Percentiles rank a stretch among this genome's conserved stretches.
Conservation (phyloP, 2,113 vertebrate genomes). For the Melierax canorus region DNA sequence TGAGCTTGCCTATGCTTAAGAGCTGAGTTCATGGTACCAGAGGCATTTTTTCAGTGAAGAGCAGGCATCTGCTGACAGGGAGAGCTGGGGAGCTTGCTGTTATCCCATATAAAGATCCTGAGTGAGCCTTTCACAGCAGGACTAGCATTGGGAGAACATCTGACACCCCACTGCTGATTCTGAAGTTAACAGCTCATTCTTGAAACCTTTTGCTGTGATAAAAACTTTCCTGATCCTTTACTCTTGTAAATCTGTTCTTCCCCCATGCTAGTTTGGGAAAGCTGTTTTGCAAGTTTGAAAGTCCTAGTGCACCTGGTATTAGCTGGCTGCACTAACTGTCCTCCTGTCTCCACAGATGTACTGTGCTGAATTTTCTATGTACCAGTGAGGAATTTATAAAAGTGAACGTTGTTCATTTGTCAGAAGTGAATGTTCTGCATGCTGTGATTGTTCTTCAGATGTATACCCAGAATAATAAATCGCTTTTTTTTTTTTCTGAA, state of each 20-base stretch:
- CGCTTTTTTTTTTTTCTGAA: background rate
- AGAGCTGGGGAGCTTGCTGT: background rate
- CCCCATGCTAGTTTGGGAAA: background rate
- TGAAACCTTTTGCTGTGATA: background rate
- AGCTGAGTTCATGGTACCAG: background rate
- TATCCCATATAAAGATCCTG: background rate
- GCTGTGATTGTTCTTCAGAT: background rate
- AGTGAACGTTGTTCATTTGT: background rate
- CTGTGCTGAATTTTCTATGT: background rate
- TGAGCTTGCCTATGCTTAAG: background rate
- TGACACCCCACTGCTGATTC: background rate
- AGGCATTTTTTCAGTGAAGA: accelerated
- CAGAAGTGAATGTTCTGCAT: accelerated
- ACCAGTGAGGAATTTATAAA: background rate
- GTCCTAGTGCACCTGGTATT: background rate
- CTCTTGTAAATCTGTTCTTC: background rate
- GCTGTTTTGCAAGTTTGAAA: background rate
- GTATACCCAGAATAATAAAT: background rate
- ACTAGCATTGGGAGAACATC: background rate
- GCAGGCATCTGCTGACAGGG: background rate
- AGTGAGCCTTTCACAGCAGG: background rate
- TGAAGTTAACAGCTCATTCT: background rate
- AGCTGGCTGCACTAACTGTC: background rate
- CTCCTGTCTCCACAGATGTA: background rate
- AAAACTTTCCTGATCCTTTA: background rate